Evolutionary conservation across 2,888 invertebrate species (phyloP), one percentile per base, ranked within the genome.

Genomic region (Amblyjoppa proteus): DNA sequence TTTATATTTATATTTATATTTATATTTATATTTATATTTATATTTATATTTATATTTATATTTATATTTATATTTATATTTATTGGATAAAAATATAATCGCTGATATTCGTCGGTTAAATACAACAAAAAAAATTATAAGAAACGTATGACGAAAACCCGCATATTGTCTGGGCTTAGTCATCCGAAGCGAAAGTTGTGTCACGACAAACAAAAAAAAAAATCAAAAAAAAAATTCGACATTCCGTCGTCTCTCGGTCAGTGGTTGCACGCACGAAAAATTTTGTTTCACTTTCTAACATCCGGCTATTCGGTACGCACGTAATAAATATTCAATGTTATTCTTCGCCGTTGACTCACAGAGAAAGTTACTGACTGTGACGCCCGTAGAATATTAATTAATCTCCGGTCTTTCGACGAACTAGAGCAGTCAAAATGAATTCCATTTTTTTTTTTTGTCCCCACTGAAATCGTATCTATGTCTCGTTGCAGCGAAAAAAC

Each of bases 401-500:
- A 16, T 16, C 16, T 51, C 20, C 20, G 25, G 20, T 61, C 58
- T 6, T 56, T 79, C 13, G 31, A 49, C 45, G 4, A 73, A 66
- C 13, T 20, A 73, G 51, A 66, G 20, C 41, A 56, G 53, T 56
- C 11, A 13, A 25, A 58, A 58, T 25, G 4, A 58, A 13, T 11
- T 4, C 56, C 0, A 58, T 28, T 58, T 58, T 58, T 49, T 49
- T 49, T 3, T 58, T 16, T 20, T 49, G 2, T 13, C 16, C 16
- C 16, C 0, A 28, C 25, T 58, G 4, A 31, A 13, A 51, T n/a
- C 28, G 16, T 11, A 71, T 53, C 56, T 3, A 41, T 34, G 34
- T 74, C 0, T 49, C 58, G 31, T 45, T 95, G 85, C 91, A 98
- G 98, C 98, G 0, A 98, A 98, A 93, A 98, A 98, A 93, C 94